phyloP scores from a whole-genome alignment of 2,113 vertebrate species.

The Trogon surrucura region DNA sequence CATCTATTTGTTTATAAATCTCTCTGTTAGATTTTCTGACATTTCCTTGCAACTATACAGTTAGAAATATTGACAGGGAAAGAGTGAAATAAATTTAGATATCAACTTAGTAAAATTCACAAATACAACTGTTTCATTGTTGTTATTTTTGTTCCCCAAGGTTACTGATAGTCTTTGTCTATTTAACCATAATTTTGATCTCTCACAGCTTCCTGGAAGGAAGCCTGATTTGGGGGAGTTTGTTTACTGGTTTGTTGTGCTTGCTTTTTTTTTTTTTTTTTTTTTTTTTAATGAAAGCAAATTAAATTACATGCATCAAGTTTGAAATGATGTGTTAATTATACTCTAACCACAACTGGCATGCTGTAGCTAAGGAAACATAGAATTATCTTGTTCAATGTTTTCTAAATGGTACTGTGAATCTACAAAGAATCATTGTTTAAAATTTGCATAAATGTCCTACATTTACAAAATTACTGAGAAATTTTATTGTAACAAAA shows the following conservation, averaged over 20 bases:
- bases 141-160: neutral
- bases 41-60: neutral
- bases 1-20: neutral
- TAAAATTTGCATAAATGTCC: constrained; percentile 17
- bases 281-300: neutral
- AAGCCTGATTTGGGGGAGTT: fast-evolving
- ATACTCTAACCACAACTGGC: neutral
- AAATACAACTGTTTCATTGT: neutral
- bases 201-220: neutral
- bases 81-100: neutral
- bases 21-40: neutral
- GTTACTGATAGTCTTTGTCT: neutral
- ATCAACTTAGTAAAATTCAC: neutral
- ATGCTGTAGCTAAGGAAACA: constrained; percentile 16
- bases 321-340: constrained; percentile 22
- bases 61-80: neutral
- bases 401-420: constrained; percentile 16
- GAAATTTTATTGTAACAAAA: neutral
- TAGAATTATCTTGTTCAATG: constrained; percentile 33
- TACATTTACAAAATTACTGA: constrained; percentile 20
- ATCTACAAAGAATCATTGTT: neutral
- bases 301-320: neutral
- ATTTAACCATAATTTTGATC: neutral
- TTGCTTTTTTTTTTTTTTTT: neutral
- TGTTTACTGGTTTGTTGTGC: neutral